phyloP scores from a whole-genome alignment of 2,113 vertebrate genomes.

The Xenopus borealis region DNA sequence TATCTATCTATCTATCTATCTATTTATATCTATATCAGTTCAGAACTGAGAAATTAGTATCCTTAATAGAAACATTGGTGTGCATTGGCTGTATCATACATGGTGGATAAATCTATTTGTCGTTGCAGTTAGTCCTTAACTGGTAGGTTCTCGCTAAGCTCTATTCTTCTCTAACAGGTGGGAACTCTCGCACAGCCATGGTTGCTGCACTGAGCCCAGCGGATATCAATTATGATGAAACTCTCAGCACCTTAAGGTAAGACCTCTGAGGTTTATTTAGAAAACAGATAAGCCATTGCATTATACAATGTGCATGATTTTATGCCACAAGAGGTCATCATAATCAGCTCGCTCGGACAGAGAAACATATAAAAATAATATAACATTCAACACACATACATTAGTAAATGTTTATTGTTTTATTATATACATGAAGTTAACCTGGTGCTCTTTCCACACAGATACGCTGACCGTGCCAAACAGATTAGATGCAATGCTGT shows the following conservation, averaged over 20 bases:
- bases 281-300: too few species aligned
- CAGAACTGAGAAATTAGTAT: too few species aligned
- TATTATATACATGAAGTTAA: not conserved
- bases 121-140: too few species aligned
- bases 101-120: too few species aligned
- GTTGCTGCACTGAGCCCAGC: slow-evolving; percentile 94
- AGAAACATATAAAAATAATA: too few species aligned
- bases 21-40: too few species aligned
- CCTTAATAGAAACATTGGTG: too few species aligned
- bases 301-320: too few species aligned
- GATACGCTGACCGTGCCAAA: slow-evolving; percentile 94
- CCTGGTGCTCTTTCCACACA: slow-evolving; percentile 48
- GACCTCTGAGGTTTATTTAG: not conserved
- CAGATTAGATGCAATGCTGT: slow-evolving; percentile 95
- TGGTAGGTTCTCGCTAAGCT: not conserved
- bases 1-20: too few species aligned
- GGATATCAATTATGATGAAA: slow-evolving; percentile 97
- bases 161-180: slow-evolving; percentile 64
- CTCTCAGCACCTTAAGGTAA: slow-evolving; percentile 94
- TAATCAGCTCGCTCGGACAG: too few species aligned
- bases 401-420: not conserved
- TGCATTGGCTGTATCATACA: too few species aligned
- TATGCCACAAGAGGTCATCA: too few species aligned
- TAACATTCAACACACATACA: not conserved
- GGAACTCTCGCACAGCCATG: slow-evolving; percentile 96